Evolutionary conservation across 2,797 vertebrate genomes (phyloP).

Genomic region (Channa striata): DNA sequence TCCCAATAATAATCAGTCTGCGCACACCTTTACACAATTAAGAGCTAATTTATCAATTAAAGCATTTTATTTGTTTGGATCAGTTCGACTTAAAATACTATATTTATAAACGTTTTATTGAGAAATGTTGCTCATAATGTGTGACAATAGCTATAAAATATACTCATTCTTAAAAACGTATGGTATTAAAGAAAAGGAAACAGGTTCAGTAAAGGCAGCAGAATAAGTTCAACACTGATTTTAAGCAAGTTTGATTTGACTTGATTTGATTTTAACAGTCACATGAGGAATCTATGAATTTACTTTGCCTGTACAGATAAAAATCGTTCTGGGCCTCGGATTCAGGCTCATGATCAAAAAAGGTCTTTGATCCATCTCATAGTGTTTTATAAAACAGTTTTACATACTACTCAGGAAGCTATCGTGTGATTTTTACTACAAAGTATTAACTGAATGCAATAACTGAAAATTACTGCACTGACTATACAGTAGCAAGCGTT

Average conservation of each 20-base stretch:
- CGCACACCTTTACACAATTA: neutral
- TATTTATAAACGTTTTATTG: too few relatives aligned
- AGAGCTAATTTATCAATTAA: neutral
- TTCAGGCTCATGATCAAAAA: neutral
- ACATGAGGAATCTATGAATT: slow-evolving; percentile 25
- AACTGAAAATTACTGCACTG: slow-evolving; percentile 27
- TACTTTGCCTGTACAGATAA: slow-evolving; percentile 8
- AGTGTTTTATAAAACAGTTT: slow-evolving; percentile 26
- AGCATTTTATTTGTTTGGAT: neutral
- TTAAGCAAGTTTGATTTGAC: slow-evolving; percentile 1
- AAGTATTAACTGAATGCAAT: slow-evolving; percentile 2
- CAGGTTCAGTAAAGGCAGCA: neutral
- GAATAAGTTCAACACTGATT: slow-evolving; percentile 56
- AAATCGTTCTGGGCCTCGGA: slow-evolving; percentile 2
- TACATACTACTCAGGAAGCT: slow-evolving; percentile 23
- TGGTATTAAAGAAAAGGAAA: too few relatives aligned
- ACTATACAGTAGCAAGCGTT: slow-evolving; percentile 27
- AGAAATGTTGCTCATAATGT: too few relatives aligned
- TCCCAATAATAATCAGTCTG: neutral
- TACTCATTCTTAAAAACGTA: too few relatives aligned
- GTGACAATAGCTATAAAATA: too few relatives aligned
- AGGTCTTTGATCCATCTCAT: slow-evolving; percentile 5
- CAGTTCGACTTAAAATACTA: too few relatives aligned
- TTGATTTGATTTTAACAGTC: slow-evolving; percentile 63
- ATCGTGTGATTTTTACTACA: slow-evolving; percentile 10